A percentile compares a stretch with the other conserved stretches of the same genome.
These are phyloP conservation scores for Zapornia atra DNA, from an alignment of 2,113 vertebrate species.

Conservation along the genomic window DNA sequence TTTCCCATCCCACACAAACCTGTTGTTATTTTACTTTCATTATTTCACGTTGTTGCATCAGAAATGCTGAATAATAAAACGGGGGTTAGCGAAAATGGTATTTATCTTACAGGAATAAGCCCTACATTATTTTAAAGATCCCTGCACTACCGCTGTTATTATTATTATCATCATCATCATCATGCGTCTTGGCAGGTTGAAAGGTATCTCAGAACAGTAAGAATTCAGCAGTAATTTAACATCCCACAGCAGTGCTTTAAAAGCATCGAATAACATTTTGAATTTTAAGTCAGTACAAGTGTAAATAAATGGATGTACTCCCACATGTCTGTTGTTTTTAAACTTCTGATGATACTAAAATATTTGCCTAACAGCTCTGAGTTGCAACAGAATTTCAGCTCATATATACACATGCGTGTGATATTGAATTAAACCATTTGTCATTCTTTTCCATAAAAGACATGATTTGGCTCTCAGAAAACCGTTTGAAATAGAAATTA, in stretches of 20 bases:
- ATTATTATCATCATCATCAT: slow-evolving; percentile 20
- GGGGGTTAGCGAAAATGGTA: slow-evolving; percentile 52
- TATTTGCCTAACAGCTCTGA: slow-evolving; percentile 65
- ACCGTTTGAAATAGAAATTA: slow-evolving; percentile 75
- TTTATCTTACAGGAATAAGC: slow-evolving; percentile 52
- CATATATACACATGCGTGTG: slow-evolving; percentile 42
- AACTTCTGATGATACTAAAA: slow-evolving; percentile 23
- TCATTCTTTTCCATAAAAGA: slow-evolving; percentile 71
- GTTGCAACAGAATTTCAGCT: slow-evolving; percentile 60
- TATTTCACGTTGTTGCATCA: slow-evolving; percentile 41
- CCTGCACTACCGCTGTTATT: slow-evolving; percentile 2
- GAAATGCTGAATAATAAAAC: slow-evolving; percentile 66
- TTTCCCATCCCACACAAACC: slow-evolving; percentile 50
- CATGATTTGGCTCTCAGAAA: slow-evolving; percentile 70
- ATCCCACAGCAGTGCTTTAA: slow-evolving; percentile 39
- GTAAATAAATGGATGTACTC: slow-evolving; percentile 54
- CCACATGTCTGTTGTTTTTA: slow-evolving; percentile 46
- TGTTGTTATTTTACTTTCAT: slow-evolving; percentile 65
- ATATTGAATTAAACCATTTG: slow-evolving; percentile 76
- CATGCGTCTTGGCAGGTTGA: slow-evolving; percentile 65
- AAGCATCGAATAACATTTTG: slow-evolving; percentile 55
- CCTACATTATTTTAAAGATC: slow-evolving; percentile 50
- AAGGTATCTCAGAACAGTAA: slow-evolving; percentile 58
- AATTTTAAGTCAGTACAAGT: slow-evolving; percentile 41
- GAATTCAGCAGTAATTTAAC: slow-evolving; percentile 63